phyloP scores from a whole-genome alignment of 53 echinoderm and acorn worm species.

The Stichopus horrens region DNA sequence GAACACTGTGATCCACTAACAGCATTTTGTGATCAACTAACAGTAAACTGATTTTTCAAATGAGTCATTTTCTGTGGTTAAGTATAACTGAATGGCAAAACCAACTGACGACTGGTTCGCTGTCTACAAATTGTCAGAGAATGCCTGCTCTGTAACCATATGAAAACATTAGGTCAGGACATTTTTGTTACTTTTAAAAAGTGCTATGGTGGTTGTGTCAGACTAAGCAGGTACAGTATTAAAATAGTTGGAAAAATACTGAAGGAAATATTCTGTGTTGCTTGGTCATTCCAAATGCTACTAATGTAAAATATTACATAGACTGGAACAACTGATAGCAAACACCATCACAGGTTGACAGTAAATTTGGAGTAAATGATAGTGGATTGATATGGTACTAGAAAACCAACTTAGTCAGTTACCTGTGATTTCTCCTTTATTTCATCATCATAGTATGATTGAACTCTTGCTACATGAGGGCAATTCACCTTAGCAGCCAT shows the following conservation, averaged over 20 bases:
- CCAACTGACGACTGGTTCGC: too few species aligned
- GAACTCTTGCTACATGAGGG: not conserved
- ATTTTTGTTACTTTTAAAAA: too few species aligned
- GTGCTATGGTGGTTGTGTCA: too few species aligned
- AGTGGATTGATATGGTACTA: not conserved
- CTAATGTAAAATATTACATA: not conserved
- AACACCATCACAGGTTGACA: not conserved
- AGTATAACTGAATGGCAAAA: too few species aligned
- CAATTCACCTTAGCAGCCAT: constrained; percentile 1
- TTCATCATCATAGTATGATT: constrained; percentile 18
- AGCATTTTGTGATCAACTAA: not conserved
- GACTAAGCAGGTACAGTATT: too few species aligned
- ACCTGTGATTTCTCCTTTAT: constrained; percentile 15
- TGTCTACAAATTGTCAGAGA: too few species aligned
- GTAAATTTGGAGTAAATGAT: not conserved
- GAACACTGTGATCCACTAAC: not conserved
- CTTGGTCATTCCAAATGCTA: not conserved
- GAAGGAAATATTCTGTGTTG: too few species aligned
- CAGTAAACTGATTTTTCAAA: not conserved
- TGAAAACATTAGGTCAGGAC: too few species aligned
- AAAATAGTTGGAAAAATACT: too few species aligned
- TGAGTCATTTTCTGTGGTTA: too few species aligned
- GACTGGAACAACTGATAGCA: not conserved
- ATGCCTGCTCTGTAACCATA: too few species aligned
- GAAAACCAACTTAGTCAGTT: not conserved